A percentile compares a stretch with the other conserved stretches of the same genome.
phyloP scores from a whole-genome alignment of 2,888 invertebrate species.

The Chrysodeixis includens region DNA sequence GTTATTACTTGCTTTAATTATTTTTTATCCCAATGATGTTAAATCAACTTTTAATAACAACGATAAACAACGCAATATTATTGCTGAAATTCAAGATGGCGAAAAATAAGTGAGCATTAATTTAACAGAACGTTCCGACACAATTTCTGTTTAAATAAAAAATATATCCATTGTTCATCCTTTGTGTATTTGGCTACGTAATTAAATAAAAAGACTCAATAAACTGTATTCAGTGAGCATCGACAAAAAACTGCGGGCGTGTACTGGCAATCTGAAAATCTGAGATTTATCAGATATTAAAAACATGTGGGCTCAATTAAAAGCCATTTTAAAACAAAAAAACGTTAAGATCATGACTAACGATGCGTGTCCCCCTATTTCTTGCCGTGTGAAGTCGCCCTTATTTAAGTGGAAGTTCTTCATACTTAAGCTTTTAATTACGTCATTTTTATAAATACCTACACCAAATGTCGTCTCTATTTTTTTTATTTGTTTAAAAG shows the following conservation, averaged over 20 bases:
- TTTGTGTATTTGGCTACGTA: constrained; percentile 18
- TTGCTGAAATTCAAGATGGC: too few species aligned
- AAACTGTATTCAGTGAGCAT: constrained; percentile 18
- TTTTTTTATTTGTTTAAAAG: background rate
- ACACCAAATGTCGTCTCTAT: too few species aligned
- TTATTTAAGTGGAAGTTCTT: constrained; percentile 68
- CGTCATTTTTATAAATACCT: background rate
- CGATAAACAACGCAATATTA: too few species aligned
- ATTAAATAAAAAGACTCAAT: constrained; percentile 3
- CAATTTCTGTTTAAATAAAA: background rate
- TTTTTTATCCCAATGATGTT: too few species aligned
- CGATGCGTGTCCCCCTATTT: constrained; percentile 70
- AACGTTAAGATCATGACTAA: constrained; percentile 63
- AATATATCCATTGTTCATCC: constrained; percentile 6
- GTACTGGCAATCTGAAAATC: constrained; percentile 74
- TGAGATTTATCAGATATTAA: constrained; percentile 76
- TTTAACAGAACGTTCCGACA: background rate
- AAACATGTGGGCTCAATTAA: constrained; percentile 85
- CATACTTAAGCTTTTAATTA: constrained; percentile 1
- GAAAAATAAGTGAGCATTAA: background rate
- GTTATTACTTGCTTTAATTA: too few species aligned
- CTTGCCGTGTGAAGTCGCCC: constrained; percentile 72
- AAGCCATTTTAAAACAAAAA: constrained; percentile 72
- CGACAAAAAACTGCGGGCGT: constrained; percentile 55
- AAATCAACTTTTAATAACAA: too few species aligned